phyloP scores from a whole-genome alignment of 2,888 invertebrate species.

The Apamea crenata region DNA sequence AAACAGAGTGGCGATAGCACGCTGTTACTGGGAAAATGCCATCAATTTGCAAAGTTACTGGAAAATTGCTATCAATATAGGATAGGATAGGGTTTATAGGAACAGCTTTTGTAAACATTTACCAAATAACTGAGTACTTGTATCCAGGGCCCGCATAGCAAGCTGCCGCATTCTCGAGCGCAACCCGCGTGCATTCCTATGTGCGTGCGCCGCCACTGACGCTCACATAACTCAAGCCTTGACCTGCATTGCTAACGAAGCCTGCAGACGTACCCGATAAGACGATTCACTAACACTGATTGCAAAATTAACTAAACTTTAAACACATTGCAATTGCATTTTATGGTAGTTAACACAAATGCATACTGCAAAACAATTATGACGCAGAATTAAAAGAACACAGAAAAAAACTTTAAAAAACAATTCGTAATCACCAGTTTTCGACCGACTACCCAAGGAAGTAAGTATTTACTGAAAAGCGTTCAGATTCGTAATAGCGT shows the following conservation, averaged over 20 bases:
- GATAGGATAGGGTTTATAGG: neutral
- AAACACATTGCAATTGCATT: constrained; percentile 33
- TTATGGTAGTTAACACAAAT: neutral
- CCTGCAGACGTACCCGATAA: constrained; percentile 75
- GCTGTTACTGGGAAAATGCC: neutral
- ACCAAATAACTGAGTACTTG: constrained; percentile 69
- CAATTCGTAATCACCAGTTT: constrained; percentile 4
- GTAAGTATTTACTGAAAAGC: constrained; percentile 58
- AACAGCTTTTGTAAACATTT: constrained; percentile 31
- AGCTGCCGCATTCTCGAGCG: constrained; percentile 65
- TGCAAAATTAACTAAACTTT: constrained; percentile 61
- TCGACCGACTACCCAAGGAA: constrained; percentile 54
- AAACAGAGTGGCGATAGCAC: neutral
- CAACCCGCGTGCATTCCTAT: constrained; percentile 72
- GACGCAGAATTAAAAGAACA: neutral
- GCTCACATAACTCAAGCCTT: constrained; percentile 83
- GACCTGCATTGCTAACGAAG: constrained; percentile 84
- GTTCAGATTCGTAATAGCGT: constrained; percentile 57
- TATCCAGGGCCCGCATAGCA: constrained; percentile 63
- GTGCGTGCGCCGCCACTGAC: constrained; percentile 72
- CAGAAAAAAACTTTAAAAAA: constrained; percentile 18
- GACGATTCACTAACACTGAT: constrained; percentile 70
- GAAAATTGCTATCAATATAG: neutral
- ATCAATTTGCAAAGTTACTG: neutral
- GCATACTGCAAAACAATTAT: neutral